phyloP scores from a whole-genome alignment of 2,113 vertebrate species.

The Dicrurus megarhynchus region DNA sequence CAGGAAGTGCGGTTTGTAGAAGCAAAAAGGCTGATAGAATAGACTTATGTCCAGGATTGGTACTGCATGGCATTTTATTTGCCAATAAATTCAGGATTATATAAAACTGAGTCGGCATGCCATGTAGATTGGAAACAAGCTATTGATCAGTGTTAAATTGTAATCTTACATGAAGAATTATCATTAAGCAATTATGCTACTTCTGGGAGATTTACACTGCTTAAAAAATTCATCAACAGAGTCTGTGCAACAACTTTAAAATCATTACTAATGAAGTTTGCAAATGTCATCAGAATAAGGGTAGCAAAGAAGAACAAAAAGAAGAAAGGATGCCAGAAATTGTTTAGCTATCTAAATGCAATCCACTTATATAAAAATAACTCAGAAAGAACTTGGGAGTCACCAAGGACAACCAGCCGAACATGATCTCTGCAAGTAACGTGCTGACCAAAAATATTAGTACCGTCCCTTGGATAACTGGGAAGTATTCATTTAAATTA shows the following conservation, averaged over 20 bases:
- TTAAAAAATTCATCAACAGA: background rate
- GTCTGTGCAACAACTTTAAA: background rate
- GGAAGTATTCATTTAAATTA: background rate
- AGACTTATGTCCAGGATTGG: background rate
- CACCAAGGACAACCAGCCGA: background rate
- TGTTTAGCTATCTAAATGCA: background rate
- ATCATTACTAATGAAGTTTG: background rate
- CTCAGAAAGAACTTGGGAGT: background rate
- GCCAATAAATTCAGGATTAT: background rate
- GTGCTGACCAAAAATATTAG: background rate
- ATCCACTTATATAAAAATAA: background rate
- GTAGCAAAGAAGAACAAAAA: background rate
- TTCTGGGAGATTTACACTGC: background rate
- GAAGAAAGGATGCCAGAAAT: background rate
- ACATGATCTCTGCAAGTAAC: background rate
- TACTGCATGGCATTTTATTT: background rate
- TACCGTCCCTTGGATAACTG: background rate
- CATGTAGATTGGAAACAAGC: background rate
- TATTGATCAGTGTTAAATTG: conserved; percentile 9
- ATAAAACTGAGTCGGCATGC: background rate
- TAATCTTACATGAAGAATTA: background rate
- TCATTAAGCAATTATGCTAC: conserved; percentile 15
- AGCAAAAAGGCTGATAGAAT: background rate
- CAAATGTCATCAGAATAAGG: background rate
- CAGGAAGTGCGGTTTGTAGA: background rate